Percentiles rank a stretch among this genome's conserved stretches.
phyloP scores from a whole-genome alignment of 2,113 vertebrate species.

The Rhagologus leucostigma region DNA sequence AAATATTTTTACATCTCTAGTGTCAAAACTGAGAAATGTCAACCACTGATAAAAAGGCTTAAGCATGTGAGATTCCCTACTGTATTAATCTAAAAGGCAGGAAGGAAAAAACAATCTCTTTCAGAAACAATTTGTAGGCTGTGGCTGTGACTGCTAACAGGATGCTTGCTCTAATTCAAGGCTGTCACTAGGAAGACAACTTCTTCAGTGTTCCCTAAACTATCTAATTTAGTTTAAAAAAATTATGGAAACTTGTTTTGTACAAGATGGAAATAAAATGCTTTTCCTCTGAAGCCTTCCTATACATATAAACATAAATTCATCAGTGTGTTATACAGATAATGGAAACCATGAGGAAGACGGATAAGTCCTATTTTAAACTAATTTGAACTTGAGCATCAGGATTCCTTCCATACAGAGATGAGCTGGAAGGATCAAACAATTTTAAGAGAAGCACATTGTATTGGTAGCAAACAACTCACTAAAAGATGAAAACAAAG shows the following conservation, averaged over 20 bases:
- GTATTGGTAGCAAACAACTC: background rate
- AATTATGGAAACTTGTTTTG: background rate
- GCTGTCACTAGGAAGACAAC: background rate
- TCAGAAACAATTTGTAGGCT: background rate
- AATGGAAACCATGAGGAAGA: background rate
- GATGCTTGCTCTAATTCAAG: slow-evolving; percentile 18
- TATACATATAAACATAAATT: background rate
- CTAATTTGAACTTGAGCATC: background rate
- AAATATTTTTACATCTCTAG: slow-evolving; percentile 20
- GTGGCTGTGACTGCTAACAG: slow-evolving; percentile 1
- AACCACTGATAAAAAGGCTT: background rate
- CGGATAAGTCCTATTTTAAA: background rate
- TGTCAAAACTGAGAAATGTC: background rate
- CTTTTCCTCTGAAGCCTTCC: background rate
- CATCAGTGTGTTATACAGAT: background rate
- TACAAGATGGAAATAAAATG: background rate
- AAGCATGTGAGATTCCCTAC: background rate
- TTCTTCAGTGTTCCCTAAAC: background rate
- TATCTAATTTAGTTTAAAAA: background rate
- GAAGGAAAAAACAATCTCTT: slow-evolving; percentile 44
- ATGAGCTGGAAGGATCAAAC: background rate
- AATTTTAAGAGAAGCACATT: background rate
- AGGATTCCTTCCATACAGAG: background rate
- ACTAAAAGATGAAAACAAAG: background rate
- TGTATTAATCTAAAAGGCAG: background rate